Evolutionary conservation across 2,113 vertebrate genomes (phyloP).

Genomic region (Ophthalmolycus amberensis): DNA sequence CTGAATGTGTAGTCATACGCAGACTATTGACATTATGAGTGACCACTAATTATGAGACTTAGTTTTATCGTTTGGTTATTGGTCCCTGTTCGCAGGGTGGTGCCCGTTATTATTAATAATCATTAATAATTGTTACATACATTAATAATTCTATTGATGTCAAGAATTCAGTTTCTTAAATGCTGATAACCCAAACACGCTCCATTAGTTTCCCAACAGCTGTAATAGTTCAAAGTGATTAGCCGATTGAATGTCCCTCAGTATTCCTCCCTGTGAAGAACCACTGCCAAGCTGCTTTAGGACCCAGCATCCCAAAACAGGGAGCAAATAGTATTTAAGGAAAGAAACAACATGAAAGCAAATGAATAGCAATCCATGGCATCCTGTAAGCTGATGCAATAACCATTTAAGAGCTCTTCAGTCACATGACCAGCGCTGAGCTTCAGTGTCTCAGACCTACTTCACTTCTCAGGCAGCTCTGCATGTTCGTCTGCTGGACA

Average conservation of each 20-base stretch:
- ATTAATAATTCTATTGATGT: too few relatives aligned
- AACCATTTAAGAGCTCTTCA: neutral
- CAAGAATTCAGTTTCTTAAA: too few relatives aligned
- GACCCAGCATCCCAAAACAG: neutral
- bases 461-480: neutral
- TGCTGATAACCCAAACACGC: too few relatives aligned
- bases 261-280: neutral
- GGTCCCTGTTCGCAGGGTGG: too few relatives aligned
- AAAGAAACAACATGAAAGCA: neutral
- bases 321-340: neutral
- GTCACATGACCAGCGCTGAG: neutral
- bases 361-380: neutral
- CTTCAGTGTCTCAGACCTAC: neutral
- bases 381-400: neutral
- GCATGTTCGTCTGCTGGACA: neutral
- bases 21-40: too few relatives aligned
- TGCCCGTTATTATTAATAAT: too few relatives aligned
- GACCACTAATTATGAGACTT: too few relatives aligned
- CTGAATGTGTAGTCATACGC: too few relatives aligned
- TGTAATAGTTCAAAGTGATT: neutral
- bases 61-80: too few relatives aligned
- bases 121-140: too few relatives aligned
- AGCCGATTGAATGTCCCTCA: neutral
- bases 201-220: too few relatives aligned
- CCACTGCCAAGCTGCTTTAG: neutral